phyloP scores from a whole-genome alignment of 2,797 vertebrate species.

The Acropternis orthonyx region DNA sequence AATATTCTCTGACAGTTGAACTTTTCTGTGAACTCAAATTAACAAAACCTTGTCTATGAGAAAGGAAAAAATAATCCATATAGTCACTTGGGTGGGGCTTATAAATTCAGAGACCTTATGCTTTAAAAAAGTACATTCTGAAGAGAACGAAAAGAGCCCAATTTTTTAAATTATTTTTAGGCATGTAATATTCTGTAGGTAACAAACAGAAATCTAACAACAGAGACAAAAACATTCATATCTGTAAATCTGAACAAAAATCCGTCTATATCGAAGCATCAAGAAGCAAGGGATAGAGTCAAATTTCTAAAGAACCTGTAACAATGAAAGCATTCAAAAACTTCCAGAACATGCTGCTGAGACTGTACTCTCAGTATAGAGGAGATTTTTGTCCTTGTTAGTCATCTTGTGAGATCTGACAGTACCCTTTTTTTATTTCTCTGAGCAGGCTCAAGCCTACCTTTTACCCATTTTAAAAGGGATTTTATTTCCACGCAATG shows the following conservation, averaged over 20 bases:
- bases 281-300: background rate
- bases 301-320: background rate
- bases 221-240: background rate
- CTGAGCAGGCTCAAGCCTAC: background rate
- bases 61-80: background rate
- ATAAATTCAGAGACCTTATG: background rate
- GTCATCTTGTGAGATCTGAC: background rate
- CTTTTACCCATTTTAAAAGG: background rate
- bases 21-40: background rate
- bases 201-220: background rate
- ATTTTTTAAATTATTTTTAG: background rate
- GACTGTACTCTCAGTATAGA: background rate
- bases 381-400: background rate
- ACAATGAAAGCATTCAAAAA: background rate
- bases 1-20: background rate
- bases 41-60: background rate
- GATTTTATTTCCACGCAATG: background rate
- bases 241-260: background rate
- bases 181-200: background rate
- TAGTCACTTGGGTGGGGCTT: background rate
- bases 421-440: rapidly evolving
- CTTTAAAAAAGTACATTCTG: background rate
- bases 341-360: background rate
- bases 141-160: background rate
- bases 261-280: background rate